A percentile compares a stretch with the other conserved stretches of the same genome.
These are phyloP conservation scores for Drosophila ananassae DNA, from an alignment of 1,140 invertebrate species.

Conservation along the genomic window DNA sequence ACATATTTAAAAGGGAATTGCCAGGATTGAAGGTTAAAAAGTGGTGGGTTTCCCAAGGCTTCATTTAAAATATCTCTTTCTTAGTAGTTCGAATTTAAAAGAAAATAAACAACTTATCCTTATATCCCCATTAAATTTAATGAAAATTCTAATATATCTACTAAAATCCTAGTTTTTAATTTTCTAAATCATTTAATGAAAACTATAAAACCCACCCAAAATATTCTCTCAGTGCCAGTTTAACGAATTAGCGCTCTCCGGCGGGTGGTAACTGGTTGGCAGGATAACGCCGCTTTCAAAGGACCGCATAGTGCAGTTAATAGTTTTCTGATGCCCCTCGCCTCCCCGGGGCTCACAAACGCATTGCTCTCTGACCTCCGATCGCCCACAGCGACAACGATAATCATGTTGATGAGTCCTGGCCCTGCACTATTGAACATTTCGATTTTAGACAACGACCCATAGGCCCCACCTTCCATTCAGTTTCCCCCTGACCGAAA, in stretches of 20 bases:
- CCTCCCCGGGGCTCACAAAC: constrained; percentile 35
- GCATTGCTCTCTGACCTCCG: constrained; percentile 22
- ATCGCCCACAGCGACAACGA: constrained; percentile 47
- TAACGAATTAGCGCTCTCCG: constrained; percentile 43
- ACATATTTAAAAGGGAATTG: background rate
- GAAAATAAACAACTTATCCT: no score
- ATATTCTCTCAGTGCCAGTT: constrained; percentile 15
- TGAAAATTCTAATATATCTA: no score
- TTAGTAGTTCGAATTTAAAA: no score
- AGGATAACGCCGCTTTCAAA: constrained; percentile 38
- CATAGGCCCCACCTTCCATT: background rate
- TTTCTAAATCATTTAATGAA: background rate
- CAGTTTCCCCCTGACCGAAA: background rate
- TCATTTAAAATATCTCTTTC: no score
- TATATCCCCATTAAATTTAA: no score
- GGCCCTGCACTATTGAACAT: constrained; percentile 38
- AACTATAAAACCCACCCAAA: background rate
- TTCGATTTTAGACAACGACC: background rate
- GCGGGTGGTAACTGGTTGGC: constrained; percentile 24
- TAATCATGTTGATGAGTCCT: constrained; percentile 39
- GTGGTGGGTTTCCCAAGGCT: background rate
- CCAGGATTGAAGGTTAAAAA: background rate
- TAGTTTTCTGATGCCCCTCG: constrained; percentile 52
- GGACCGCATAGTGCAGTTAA: constrained; percentile 65
- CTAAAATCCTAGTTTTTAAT: no score